These are phyloP conservation scores for Pseudotriccus pelzelni DNA, from an alignment of 2,797 vertebrate species.

Conservation along the genomic window DNA sequence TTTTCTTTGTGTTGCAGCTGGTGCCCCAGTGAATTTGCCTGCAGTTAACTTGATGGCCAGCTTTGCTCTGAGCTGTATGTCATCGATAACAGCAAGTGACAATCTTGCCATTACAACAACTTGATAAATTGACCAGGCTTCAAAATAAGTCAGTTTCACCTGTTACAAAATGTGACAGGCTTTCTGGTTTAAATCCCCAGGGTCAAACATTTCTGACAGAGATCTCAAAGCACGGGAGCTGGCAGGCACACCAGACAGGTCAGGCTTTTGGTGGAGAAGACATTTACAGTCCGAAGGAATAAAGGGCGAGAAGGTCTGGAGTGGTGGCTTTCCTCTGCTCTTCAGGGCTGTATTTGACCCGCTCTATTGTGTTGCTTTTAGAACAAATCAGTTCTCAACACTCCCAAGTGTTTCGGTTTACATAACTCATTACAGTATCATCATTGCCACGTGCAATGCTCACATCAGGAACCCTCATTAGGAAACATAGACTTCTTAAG, in stretches of 20 bases:
- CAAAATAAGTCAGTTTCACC: conserved; percentile 37
- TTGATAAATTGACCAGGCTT: conserved; percentile 42
- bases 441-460: rapidly evolving
- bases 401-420: not conserved
- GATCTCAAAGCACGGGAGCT: not conserved
- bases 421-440: not conserved
- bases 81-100: conserved; percentile 44
- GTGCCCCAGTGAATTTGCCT: not conserved
- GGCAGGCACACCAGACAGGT: not conserved
- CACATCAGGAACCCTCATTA: not conserved
- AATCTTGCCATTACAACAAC: conserved; percentile 23
- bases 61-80: conserved; percentile 4
- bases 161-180: not conserved
- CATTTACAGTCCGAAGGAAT: not conserved
- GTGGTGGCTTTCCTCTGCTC: not conserved
- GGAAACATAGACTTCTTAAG: not conserved
- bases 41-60: conserved; percentile 8
- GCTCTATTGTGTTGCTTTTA: not conserved
- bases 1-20: not conserved
- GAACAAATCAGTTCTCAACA: not conserved
- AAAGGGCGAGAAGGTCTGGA: not conserved
- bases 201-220: conserved; percentile 22
- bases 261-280: not conserved
- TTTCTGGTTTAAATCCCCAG: conserved; percentile 19
- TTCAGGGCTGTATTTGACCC: not conserved